Percentiles rank a stretch among this genome's conserved stretches.
These are phyloP conservation scores for Caenorhabditis sp. DNA, from an alignment of 2,888 invertebrate genomes.

Conservation along the genomic window DNA sequence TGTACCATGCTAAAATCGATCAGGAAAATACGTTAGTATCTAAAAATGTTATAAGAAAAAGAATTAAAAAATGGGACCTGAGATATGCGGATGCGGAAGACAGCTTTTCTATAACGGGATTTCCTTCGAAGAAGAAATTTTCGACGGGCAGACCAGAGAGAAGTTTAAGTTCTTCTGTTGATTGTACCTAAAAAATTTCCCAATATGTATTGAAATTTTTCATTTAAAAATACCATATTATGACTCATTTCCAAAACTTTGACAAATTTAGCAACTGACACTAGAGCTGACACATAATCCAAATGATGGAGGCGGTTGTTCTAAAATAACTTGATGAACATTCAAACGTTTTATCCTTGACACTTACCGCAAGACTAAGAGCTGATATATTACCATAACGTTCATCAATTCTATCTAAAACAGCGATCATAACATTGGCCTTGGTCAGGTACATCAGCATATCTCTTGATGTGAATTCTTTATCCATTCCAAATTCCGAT, in stretches of 20 bases:
- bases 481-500: conserved; percentile 56
- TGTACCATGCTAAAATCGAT: conserved; percentile 55
- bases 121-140: conserved; percentile 64
- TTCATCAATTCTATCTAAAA: conserved; percentile 59
- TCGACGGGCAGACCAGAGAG: conserved; percentile 59
- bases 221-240: no score
- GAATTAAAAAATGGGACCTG: conserved; percentile 28
- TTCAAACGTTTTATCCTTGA: neutral
- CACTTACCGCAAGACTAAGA: conserved; percentile 55
- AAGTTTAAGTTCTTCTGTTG: conserved; percentile 56
- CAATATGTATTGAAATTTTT: no score
- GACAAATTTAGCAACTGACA: conserved; percentile 59
- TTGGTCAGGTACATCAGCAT: conserved; percentile 56
- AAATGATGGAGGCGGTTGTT: conserved; percentile 60
- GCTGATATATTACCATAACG: conserved; percentile 57
- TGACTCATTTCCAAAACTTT: conserved; percentile 63
- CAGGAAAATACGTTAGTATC: neutral
- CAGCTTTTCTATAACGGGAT: conserved; percentile 56
- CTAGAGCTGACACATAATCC: conserved; percentile 56
- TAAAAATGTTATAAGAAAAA: conserved; percentile 16
- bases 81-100: conserved; percentile 39
- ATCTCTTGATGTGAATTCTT: conserved; percentile 41
- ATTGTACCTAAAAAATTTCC: conserved; percentile 58
- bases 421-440: conserved; percentile 64
- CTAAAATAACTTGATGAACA: conserved; percentile 31